Base-by-base conservation (phyloP, 2,888 invertebrate species). In the Plagodis dolabraria region DNA sequence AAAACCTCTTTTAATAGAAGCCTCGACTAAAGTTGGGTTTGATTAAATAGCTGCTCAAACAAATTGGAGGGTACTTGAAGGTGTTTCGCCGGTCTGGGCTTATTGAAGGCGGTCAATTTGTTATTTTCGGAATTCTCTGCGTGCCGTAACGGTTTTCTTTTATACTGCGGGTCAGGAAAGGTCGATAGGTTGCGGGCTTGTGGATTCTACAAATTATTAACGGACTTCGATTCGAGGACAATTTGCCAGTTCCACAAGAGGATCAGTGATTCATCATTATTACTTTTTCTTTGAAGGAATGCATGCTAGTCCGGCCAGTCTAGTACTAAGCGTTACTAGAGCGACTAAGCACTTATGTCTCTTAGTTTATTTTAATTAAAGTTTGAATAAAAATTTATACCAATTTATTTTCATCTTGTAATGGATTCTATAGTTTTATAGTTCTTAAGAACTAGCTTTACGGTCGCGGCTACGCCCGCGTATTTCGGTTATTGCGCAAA, bases 21-120 rank as follows among this genome's bases (percentile, higher is more conserved):
- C n/a, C 48, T 12, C 35, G 48, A 48, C 48, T 22, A 6, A 44
- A 52, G 22, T 45, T 44, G 45, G 40, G 33, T 40, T 50, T 50
- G 46, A 60, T 63, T 52, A 51, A 46, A 59, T 48, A 46, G 49
- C 53, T 53, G 43, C 12, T 49, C 53, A 33, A 47, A 59, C 36
- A 51, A 51, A 55, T 53, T 49, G 60, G 67, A 77, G 74, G 76
- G 65, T 64, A 67, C 50, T 7, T 67, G 67, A 70, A 77, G 70
- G 74, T 75, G 75, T 68, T 67, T 58, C 51, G 67, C 66, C 67
- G 70, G 65, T 65, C 50, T 59, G 36, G 60, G 33, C 53, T 57
- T 49, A 63, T 57, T 57, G 48, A 53, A 51, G 59, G 65, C 63
- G 56, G 60, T 65, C 53, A 46, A 62, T 64, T 47, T 59, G 56